Evolutionary conservation across 2,888 invertebrate species (phyloP).

Genomic region (Meteorus cinctellus): DNA sequence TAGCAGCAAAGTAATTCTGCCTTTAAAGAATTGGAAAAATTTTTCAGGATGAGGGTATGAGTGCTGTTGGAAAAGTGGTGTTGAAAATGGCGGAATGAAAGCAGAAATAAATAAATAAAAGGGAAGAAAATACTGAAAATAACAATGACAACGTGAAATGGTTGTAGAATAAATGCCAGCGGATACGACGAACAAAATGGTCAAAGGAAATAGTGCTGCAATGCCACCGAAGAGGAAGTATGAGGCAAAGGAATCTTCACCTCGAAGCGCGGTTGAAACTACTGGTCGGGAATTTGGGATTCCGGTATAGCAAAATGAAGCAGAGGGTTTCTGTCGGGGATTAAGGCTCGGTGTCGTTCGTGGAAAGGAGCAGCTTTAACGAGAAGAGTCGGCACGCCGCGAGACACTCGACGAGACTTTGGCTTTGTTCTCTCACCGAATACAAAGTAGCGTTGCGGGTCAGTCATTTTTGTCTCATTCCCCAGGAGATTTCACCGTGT

Average conservation of each 20-base stretch:
- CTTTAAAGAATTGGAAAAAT: slow-evolving; percentile 56
- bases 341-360: slow-evolving; percentile 46
- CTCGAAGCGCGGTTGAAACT: slow-evolving; percentile 28
- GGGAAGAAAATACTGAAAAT: slow-evolving; percentile 13
- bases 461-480: slow-evolving; percentile 45
- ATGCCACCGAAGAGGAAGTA: slow-evolving; percentile 3
- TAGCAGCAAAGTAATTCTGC: slow-evolving; percentile 57
- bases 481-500: slow-evolving; percentile 46
- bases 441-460: slow-evolving; percentile 52
- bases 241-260: slow-evolving; percentile 29
- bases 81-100: not conserved
- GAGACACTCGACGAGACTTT: slow-evolving; percentile 54
- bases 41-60: slow-evolving; percentile 44
- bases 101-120: slow-evolving; percentile 1
- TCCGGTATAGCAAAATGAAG: slow-evolving; percentile 32
- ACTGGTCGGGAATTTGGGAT: slow-evolving; percentile 29
- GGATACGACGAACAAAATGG: slow-evolving; percentile 9
- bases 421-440: slow-evolving; percentile 49
- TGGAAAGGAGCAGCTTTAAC: slow-evolving; percentile 48
- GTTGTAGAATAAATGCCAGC: not conserved
- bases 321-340: slow-evolving; percentile 42
- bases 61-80: slow-evolving; percentile 18
- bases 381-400: slow-evolving; percentile 47
- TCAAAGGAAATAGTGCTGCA: slow-evolving; percentile 7
- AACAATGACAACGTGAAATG: not conserved